Base-by-base conservation (phyloP, 2,797 vertebrate species). In the Falco concolor region DNA sequence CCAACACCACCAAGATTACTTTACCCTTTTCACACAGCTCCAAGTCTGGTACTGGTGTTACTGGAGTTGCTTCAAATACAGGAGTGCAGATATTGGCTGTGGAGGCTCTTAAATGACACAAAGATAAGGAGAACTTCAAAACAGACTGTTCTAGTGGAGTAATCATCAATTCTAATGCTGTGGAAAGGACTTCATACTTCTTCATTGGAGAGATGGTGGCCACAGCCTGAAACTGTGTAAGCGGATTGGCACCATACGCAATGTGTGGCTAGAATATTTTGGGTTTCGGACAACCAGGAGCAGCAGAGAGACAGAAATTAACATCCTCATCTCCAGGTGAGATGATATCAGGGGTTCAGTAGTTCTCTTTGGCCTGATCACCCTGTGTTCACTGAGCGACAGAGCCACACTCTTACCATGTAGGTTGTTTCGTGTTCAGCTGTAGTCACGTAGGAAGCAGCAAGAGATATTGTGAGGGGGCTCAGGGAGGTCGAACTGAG, bases 341-440 rank as follows among this genome's bases (percentile, higher is more conserved):
- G 64, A 38, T 24, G 21, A 6, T 24, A 42, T 4, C 28, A 44
- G 22, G 36, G 5, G 14, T 52, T 52, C 0, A 0, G 19, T 49
- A 32, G 44, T 34, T 57, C 38, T 27, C 4, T 65, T 56, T 54
- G 34, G 14, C 34, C 49, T 32, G 11, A 78, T 68, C 9, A 36
- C 8, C 9, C 54, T 30, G 15, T 53, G 44, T 59, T 54, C 27
- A 10, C 28, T 27, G 59, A 65, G 28, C 38, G n/a, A 17, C n/a
- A 54, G 52, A 56, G 40, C 52, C 56, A 34, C 14, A 14, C 9
- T 50, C 22, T 10, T 36, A 10, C 5, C 3, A 0, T 10, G n/a
- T 7, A 49, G 23, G 13, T 49, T 54, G 12, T 32, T 59, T 69
- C 50, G 27, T 8, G 50, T 69, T 70, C 25, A 45, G 16, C 19